These are phyloP conservation scores for Chroicocephalus ridibundus DNA, from an alignment of 2,113 vertebrate species.

Conservation along the genomic window DNA sequence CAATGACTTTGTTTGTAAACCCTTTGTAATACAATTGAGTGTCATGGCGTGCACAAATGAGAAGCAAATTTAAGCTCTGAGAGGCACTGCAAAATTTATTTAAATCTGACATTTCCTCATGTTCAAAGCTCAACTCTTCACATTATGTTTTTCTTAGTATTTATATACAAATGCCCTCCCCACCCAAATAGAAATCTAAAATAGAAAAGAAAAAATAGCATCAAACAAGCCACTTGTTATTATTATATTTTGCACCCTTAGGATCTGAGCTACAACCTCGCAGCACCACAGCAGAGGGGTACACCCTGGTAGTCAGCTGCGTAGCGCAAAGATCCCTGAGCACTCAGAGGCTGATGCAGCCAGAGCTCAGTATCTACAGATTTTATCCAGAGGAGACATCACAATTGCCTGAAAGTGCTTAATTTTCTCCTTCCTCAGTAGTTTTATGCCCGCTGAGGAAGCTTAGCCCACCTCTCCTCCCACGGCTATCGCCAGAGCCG, in stretches of 20 bases:
- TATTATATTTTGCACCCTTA: fast-evolving
- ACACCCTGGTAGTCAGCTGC: fast-evolving
- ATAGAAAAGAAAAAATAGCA: background rate
- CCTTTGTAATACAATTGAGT: background rate
- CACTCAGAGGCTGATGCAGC: background rate
- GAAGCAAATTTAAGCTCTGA: background rate
- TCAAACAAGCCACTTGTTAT: fast-evolving
- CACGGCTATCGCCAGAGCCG: background rate
- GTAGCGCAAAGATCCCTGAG: fast-evolving
- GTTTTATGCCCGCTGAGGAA: background rate
- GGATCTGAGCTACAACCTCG: background rate
- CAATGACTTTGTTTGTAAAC: background rate
- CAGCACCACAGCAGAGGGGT: background rate
- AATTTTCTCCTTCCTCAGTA: background rate
- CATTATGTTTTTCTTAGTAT: background rate
- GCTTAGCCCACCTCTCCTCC: background rate
- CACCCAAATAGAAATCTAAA: background rate
- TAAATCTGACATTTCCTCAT: background rate
- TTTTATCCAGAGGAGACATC: background rate
- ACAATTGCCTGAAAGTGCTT: background rate
- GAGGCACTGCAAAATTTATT: background rate
- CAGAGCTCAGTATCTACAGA: background rate
- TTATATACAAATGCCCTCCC: background rate
- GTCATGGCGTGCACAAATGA: background rate
- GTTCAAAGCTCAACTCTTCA: background rate